Evolutionary conservation across 1,140 invertebrate genomes (phyloP).

Genomic region (Lysiphlebus fabarum): DNA sequence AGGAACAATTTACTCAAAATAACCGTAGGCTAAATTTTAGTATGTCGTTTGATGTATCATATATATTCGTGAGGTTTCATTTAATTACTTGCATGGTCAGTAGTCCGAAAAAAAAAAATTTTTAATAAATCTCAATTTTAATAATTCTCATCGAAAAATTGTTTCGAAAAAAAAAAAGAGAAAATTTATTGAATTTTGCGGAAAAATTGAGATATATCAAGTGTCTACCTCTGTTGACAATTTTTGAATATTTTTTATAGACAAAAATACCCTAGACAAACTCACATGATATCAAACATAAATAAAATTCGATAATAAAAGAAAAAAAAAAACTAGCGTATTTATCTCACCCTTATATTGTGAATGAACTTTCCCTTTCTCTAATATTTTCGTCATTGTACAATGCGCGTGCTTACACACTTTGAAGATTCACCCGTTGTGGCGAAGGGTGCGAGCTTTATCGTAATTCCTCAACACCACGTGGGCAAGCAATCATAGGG

Average conservation of each 20-base stretch:
- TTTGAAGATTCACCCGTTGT: constrained; percentile 14
- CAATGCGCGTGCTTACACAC: constrained; percentile 30
- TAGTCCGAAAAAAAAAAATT: no score
- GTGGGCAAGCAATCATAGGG: constrained; percentile 40
- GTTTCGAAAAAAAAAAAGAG: no score
- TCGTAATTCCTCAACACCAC: constrained; percentile 47
- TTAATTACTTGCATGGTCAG: constrained; percentile 21
- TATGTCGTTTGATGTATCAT: constrained; percentile 28
- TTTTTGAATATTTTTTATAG: background rate
- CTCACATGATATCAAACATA: background rate
- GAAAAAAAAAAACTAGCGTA: background rate
- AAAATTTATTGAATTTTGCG: no score
- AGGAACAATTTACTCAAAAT: background rate
- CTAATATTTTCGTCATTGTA: no score
- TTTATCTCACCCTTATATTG: constrained; percentile 5
- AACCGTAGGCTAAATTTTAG: background rate
- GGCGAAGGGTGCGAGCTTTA: background rate
- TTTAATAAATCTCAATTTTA: no score
- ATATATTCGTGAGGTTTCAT: constrained; percentile 25
- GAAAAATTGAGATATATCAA: constrained; percentile 7
- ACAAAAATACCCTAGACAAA: constrained; percentile 2
- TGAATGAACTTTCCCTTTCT: constrained; percentile 1
- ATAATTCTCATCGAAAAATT: no score
- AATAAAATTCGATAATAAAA: background rate
- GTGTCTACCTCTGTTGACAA: constrained; percentile 26